Evolutionary conservation across 2,113 vertebrate genomes (phyloP), one percentile per base, ranked within the genome.

Genomic region (Aptenodytes patagonicus): DNA sequence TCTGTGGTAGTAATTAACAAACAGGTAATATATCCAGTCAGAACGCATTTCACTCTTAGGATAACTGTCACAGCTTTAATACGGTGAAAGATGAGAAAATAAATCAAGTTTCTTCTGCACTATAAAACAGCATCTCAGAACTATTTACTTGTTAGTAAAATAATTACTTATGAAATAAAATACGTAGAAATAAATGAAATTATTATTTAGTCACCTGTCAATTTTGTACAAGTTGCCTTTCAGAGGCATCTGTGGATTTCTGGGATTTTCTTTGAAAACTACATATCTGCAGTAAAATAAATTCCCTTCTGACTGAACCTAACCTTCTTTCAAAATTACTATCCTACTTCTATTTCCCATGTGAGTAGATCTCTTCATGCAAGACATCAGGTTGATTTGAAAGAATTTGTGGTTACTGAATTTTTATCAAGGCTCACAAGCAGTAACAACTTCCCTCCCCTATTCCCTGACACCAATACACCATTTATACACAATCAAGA

Each of bases 381-480:
- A 77, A 47, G 36, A 36, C 9, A 72, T 1, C 6, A 66, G 61
- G 29, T 1, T 15, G 46, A 54, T 29, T 40, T 44, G 8, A 34
- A 61, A 58, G 14, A 46, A 54, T 0, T 38, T 3, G n/a, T 0
- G 0, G 14, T 34, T 44, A 84, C 49, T 17, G 18, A 26, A 9
- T 17, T 65, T 64, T 69, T 47, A 34, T 21, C 22, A 28, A 72
- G 83, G 52, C 3, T 77, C 21, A 58, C 28, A 66, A n/a, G 13
- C 7, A 51, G 3, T 8, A 66, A 34, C 7, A 49, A 32, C 26
- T 24, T 83, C 26, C 20, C 25, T 58, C 31, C 6, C 34, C 13
- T 28, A 0, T 1, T 68, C 2, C 29, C n/a, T 6, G 13, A 28
- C 11, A 81, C 7, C 25, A 60, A 32, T 4, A 18, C 5, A n/a